phyloP scores from a whole-genome alignment of 2,888 invertebrate species.

The Noctua fimbriata region DNA sequence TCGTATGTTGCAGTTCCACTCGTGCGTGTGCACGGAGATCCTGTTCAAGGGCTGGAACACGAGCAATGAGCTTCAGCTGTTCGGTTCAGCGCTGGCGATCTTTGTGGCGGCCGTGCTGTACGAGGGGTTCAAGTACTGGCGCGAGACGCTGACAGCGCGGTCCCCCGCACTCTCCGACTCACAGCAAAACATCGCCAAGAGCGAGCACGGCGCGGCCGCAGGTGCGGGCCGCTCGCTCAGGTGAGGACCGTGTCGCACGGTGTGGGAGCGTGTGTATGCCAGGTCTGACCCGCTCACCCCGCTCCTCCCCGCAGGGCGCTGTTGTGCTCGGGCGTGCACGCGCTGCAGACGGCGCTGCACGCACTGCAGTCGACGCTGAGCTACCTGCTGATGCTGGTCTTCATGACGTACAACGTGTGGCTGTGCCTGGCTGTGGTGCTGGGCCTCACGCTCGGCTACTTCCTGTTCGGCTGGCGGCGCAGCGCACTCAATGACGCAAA shows the following conservation, averaged over 20 bases:
- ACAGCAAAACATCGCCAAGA: conserved; percentile 85
- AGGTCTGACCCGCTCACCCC: not conserved
- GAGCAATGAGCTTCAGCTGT: conserved; percentile 92
- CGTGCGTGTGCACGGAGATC: conserved; percentile 93
- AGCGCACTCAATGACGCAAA: conserved; percentile 94
- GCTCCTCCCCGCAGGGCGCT: conserved; percentile 9
- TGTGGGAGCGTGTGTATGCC: not conserved
- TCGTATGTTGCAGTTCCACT: conserved; percentile 92
- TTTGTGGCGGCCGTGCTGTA: conserved; percentile 97
- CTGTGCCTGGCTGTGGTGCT: conserved; percentile 96
- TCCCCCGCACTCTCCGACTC: conserved; percentile 74
- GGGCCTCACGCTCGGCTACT: conserved; percentile 97
- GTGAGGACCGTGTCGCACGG: not conserved
- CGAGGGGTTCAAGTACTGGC: conserved; percentile 97
- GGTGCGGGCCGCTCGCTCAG: conserved; percentile 9
- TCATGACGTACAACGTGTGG: conserved; percentile 99
- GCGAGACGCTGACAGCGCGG: conserved; percentile 82
- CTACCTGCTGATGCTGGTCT: conserved; percentile 98
- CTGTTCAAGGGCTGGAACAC: conserved; percentile 95
- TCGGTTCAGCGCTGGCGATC: conserved; percentile 96
- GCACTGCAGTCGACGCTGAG: conserved; percentile 96
- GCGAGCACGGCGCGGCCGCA: conserved; percentile 6
- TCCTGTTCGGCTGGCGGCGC: conserved; percentile 98
- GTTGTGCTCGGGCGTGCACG: conserved; percentile 92
- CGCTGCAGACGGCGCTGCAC: conserved; percentile 96